Evolutionary conservation across 2,797 vertebrate genomes (phyloP), one percentile per base, ranked within the genome.

Genomic region (Pangasius larnaudii): DNA sequence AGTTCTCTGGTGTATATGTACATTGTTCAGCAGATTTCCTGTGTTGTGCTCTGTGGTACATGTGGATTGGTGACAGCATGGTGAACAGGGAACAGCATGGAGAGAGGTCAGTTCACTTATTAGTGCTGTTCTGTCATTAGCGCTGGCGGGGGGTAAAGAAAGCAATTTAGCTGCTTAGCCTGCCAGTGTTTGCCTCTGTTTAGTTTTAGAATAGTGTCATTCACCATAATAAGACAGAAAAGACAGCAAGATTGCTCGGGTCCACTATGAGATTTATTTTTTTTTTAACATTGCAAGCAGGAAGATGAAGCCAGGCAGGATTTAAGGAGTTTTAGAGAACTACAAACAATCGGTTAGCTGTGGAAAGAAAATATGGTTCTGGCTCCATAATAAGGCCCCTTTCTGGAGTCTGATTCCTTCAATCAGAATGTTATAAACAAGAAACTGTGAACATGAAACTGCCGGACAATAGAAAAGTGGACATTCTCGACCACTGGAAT

Each of bases 81-180:
- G 19, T 27, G 63, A 56, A 74, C 72, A 80, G 82, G 77, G 89
- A 89, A 88, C 89, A 88, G 89, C 80, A 78, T 30, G 79, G 90
- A 88, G 89, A 91, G 91, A 90, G 91, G 90, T 90, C 90, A 91
- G 85, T 79, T 79, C 77, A 84, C 90, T 91, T 91, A 91, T 91
- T 89, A 89, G 90, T 90, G 86, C 85, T 87, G 89, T 89, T 88
- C 72, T 88, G 87, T 89, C 82, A 82, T 89, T 85, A 88, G 63
- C 18, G 53, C 85, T 87, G 75, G 88, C 87, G 86, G 89, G 88
- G 77, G 87, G 82, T 80, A 88, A 88, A 86, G 86, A 85, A 89
- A 90, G 89, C 89, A 90, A 89, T 92, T 92, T 92, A 71, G 69
- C 84, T 59, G 84, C 53, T 42, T 74, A 89, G 58, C 63, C 88